Base-by-base conservation (phyloP, 1,140 invertebrate genomes). In the Panonychus citri region DNA sequence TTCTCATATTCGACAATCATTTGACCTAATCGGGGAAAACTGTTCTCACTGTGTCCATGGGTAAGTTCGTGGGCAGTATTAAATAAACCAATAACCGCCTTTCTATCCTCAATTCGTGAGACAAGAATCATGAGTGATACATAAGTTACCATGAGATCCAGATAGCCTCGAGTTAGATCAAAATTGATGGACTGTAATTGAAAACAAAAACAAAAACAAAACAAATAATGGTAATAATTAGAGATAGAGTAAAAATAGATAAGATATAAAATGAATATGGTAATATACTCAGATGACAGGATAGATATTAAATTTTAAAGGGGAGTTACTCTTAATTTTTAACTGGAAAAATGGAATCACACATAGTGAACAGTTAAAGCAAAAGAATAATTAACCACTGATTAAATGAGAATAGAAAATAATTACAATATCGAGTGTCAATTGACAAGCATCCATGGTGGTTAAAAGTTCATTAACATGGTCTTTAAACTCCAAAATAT, bases 1-100 rank as follows among this genome's bases (percentile, higher is more conserved):
- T 79, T 75, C 70, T 98, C 94, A 71, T 97, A 98, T 66, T 99
- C 95, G 63, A 95, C 79, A 55, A 98, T 95, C 81, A 98, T 81
- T 71, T 94, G 87, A 0, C 91, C 91, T 27, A 98, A 71, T 21
- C 90, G 74, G 13, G 90, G 93, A 71, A 95, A 97, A 64, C 85
- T 88, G 1, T 79, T 74, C 70, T 97, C 93, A 42, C 83, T 79
- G 64, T 87, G 81, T 64, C 79, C 85, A 67, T 97, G 80, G 19
- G 88, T 80, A 76, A 96, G 81, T 74, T 99, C 94, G 74, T 96
- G 84, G 10, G 93, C 93, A 48, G 87, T 87, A 73, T 96, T 97
- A 66, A 93, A 99, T 3, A 99, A 75, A 1, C 91, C 91, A 21
- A 98, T 70, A 8, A 98, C 90, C 10, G 89, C 84, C 73, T 97